Percentiles rank a stretch among this genome's conserved stretches.
phyloP scores from a whole-genome alignment of 2,113 vertebrate species.

The Penelope pileata region DNA sequence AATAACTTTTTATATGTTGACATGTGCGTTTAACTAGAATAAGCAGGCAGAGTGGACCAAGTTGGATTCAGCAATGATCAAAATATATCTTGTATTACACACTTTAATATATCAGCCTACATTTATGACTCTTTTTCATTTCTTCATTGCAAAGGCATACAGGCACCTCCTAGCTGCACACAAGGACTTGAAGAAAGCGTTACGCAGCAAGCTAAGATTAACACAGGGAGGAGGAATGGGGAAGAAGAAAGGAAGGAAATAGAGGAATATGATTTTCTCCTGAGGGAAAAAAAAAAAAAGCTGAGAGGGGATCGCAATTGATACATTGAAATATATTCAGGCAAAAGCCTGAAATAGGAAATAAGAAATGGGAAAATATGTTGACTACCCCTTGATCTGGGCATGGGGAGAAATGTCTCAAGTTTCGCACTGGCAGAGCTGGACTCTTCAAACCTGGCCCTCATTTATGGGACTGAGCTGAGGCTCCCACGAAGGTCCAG shows the following conservation, averaged over 20 bases:
- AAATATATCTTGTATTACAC: constrained; percentile 31
- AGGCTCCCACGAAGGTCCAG: not conserved
- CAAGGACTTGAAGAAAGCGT: not conserved
- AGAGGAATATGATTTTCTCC: not conserved
- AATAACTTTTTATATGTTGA: constrained; percentile 71
- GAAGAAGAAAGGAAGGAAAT: not conserved
- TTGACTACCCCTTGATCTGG: not conserved
- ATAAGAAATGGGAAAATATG: not conserved
- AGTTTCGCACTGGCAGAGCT: not conserved
- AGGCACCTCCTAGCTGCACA: not conserved
- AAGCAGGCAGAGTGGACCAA: constrained; percentile 36
- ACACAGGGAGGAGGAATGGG: not conserved
- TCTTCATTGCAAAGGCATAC: rapidly evolving
- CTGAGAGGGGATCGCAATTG: not conserved
- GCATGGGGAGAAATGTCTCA: not conserved
- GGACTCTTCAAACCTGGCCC: not conserved
- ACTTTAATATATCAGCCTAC: not conserved
- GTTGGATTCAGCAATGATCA: constrained; percentile 22
- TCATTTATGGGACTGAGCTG: rapidly evolving
- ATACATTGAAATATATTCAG: not conserved
- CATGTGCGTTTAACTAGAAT: constrained; percentile 59
- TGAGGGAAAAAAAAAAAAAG: not conserved
- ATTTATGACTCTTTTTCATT: not conserved
- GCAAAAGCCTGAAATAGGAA: not conserved
- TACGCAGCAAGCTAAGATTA: not conserved